phyloP scores from a whole-genome alignment of 2,113 vertebrate species.

The Prochilodus magdalenae region DNA sequence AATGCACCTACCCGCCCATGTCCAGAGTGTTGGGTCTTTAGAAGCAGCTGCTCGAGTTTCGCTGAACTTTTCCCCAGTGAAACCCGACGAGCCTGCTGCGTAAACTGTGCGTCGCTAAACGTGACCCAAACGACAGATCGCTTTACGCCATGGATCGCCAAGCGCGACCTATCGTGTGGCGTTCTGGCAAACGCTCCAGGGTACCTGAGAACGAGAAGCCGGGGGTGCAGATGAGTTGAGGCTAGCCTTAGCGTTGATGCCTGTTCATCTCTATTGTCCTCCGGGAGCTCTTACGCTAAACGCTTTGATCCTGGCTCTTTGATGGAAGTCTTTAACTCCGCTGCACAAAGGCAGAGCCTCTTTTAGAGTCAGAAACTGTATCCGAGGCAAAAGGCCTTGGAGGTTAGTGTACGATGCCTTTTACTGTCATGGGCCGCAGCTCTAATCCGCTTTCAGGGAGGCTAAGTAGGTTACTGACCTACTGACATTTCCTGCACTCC shows the following conservation, averaged over 20 bases:
- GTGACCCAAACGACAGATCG: neutral
- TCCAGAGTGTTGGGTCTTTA: neutral
- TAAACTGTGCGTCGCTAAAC: neutral
- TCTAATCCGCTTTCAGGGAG: neutral
- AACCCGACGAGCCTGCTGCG: conserved; percentile 5
- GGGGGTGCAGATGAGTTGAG: neutral
- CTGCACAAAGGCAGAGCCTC: too few species aligned
- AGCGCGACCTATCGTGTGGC: neutral
- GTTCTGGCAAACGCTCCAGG: neutral
- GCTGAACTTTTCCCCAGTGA: conserved; percentile 33
- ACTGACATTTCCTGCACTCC: neutral
- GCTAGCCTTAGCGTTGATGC: neutral
- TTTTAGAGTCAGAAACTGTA: too few species aligned
- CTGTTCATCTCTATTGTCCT: neutral
- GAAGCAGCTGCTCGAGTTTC: conserved; percentile 15
- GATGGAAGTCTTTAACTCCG: too few species aligned
- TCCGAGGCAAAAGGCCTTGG: too few species aligned
- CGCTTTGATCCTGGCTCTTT: neutral
- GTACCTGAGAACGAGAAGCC: neutral
- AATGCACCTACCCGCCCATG: neutral
- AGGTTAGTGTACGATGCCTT: too few species aligned
- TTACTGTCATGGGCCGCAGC: too few species aligned
- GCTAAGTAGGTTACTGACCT: neutral
- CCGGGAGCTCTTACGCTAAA: neutral
- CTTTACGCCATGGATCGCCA: conserved; percentile 5